Evolutionary conservation across 2,797 vertebrate species (phyloP), one percentile per base, ranked within the genome.

Genomic region (Vespertilio murinus): DNA sequence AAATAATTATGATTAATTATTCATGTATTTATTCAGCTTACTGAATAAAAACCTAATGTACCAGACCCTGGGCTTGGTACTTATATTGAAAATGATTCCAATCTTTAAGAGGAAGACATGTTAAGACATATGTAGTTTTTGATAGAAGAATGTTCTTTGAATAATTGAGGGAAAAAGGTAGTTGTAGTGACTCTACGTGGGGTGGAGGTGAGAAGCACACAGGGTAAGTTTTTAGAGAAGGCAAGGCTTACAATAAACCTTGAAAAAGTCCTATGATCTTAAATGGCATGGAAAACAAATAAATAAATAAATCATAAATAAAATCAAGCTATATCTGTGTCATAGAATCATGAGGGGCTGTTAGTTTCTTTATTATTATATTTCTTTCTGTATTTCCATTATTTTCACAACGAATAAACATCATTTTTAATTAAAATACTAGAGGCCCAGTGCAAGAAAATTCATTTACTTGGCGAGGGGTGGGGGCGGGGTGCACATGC

Each of bases 1-100:
- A 88, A 92, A 85, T 88, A 93, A 90, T 93, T 93, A 64, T 75
- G 28, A 85, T 79, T 84, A 93, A 35, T 84, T 84, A 73, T 85
- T 90, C 33, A 38, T 69, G 0, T 77, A 67, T 70, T 93, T 84
- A 59, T 49, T 65, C 8, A 83, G 38, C 18, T 67, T 69, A 75
- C 59, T 79, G 88, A 88, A 82, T 96, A 61, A 69, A 88, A 59
- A 64, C 47, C 33, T 94, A 56, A 75, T 88, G 20, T 79, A 79
- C 5, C 42, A 93, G 42, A 69, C 16, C n/a, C 30, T 40, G 42
- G 5, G 6, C 17, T 69, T 56, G 22, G 25, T 23, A 28, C 12
- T 61, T 91, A 7, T 28, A 45, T 33, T 40, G 11, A 89, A 88
- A 91, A 59, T 54, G 30, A 45, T 80, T 84, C 22, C 33, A 70